These are phyloP conservation scores for Melopsittacus undulatus DNA, from an alignment of 2,797 vertebrate genomes.

Conservation along the genomic window DNA sequence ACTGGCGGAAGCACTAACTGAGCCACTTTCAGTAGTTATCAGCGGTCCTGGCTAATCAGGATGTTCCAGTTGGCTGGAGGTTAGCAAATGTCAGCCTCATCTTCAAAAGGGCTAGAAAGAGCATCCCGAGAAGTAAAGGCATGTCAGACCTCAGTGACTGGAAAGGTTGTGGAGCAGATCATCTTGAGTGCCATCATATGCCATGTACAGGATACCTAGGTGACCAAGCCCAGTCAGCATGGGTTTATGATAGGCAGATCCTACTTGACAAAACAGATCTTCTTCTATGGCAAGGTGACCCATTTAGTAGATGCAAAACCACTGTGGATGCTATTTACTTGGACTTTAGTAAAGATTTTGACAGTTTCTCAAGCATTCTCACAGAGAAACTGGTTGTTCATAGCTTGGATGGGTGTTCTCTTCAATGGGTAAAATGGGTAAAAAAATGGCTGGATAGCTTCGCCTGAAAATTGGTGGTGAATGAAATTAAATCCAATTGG, in stretches of 20 bases:
- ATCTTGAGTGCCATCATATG: no score
- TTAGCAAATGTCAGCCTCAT: neutral
- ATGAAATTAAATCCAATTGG: neutral
- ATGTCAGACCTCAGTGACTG: neutral
- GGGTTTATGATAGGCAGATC: neutral
- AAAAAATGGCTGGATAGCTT: neutral
- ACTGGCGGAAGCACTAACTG: neutral
- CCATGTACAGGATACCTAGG: neutral
- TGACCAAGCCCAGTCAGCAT: neutral
- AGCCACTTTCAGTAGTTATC: neutral
- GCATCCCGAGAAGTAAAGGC: neutral
- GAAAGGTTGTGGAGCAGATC: neutral
- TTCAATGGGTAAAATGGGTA: neutral
- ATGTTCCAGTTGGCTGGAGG: neutral
- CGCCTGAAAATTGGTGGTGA: neutral
- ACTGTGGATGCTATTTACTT: neutral
- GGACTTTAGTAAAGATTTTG: neutral
- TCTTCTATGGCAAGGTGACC: neutral
- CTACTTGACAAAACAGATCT: neutral
- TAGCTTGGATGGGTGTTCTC: neutral
- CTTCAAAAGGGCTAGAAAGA: neutral
- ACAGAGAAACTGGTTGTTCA: neutral
- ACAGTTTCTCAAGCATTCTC: neutral
- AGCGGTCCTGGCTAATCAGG: accelerated
- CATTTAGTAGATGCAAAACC: neutral